Conservation (phyloP, 2,797 vertebrate genomes). For the Hapalemur alaotrensis region DNA sequence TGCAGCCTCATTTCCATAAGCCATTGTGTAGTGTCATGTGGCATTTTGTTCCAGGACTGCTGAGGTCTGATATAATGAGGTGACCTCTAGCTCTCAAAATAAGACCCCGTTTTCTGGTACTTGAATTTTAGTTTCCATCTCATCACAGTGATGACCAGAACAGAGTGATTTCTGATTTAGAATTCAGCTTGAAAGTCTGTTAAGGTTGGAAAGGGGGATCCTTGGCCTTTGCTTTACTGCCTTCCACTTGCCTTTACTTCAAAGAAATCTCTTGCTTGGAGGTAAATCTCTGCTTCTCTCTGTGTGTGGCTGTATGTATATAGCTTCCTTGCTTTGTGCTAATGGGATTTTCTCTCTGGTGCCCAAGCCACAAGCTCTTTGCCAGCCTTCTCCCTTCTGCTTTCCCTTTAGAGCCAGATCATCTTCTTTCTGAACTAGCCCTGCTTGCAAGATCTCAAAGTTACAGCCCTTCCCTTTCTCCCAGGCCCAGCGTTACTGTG, state of each 20-base stretch:
- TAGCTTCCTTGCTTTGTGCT: constrained; percentile 61
- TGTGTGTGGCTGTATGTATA: neutral
- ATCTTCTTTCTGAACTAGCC: constrained; percentile 39
- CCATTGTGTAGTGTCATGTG: neutral
- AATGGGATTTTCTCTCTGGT: neutral
- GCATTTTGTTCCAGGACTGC: constrained; percentile 12
- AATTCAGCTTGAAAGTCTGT: neutral
- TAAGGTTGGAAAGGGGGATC: constrained; percentile 40
- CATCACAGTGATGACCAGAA: neutral
- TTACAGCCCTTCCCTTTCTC: neutral
- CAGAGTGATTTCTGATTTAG: constrained; percentile 17
- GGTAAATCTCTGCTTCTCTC: constrained; percentile 48
- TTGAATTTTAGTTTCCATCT: constrained; percentile 7
- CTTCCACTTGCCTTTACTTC: constrained; percentile 58
- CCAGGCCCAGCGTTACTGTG: neutral
- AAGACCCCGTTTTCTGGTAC: constrained; percentile 13
- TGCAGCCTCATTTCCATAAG: constrained; percentile 23
- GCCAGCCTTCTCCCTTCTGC: constrained; percentile 1
- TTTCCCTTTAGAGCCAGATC: constrained; percentile 3
- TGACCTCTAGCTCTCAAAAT: constrained; percentile 15
- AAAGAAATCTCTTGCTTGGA: constrained; percentile 60
- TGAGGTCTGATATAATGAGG: constrained; percentile 17
- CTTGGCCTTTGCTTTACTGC: constrained; percentile 65
- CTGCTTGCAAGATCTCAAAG: neutral
- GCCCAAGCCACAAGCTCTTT: neutral